phyloP scores from a whole-genome alignment of 2,113 vertebrate species.

The Nanorana parkeri region DNA sequence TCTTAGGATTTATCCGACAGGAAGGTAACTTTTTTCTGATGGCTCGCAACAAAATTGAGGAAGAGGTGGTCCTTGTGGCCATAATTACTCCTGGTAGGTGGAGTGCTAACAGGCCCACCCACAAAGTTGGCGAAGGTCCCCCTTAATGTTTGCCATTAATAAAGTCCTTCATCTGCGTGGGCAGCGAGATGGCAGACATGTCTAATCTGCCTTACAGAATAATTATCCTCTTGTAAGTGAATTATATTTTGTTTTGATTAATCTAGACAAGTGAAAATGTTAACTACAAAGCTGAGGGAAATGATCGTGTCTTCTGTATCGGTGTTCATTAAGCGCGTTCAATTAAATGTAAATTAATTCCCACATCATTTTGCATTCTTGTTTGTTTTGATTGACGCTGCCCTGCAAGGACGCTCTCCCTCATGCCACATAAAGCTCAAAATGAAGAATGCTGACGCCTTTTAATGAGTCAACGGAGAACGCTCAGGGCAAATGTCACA shows the following conservation, averaged over 20 bases:
- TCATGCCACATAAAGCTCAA: neutral
- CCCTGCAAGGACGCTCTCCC: neutral
- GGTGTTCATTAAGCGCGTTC: conserved; percentile 23
- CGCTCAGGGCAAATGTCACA: too few relatives aligned
- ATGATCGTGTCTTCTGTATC: conserved; percentile 4
- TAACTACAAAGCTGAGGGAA: conserved; percentile 19
- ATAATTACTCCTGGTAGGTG: neutral
- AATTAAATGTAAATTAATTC: conserved; percentile 49
- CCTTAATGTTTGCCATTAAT: neutral
- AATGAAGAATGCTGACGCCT: neutral
- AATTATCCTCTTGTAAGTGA: conserved; percentile 25
- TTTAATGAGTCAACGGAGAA: neutral
- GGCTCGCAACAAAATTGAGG: neutral
- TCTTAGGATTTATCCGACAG: too few relatives aligned
- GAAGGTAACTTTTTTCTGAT: neutral
- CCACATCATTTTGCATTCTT: neutral
- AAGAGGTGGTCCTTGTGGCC: neutral
- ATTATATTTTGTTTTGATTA: conserved; percentile 38
- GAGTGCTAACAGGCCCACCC: neutral
- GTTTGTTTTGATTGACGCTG: conserved; percentile 33
- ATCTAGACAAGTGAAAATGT: conserved; percentile 22
- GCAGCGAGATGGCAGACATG: neutral
- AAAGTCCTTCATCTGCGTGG: neutral
- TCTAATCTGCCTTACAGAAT: neutral
- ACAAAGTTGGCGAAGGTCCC: neutral